A percentile compares a stretch with the other conserved stretches of the same genome.
phyloP scores from a whole-genome alignment of 2,888 invertebrate species.

The Sminthurinus aureus region DNA sequence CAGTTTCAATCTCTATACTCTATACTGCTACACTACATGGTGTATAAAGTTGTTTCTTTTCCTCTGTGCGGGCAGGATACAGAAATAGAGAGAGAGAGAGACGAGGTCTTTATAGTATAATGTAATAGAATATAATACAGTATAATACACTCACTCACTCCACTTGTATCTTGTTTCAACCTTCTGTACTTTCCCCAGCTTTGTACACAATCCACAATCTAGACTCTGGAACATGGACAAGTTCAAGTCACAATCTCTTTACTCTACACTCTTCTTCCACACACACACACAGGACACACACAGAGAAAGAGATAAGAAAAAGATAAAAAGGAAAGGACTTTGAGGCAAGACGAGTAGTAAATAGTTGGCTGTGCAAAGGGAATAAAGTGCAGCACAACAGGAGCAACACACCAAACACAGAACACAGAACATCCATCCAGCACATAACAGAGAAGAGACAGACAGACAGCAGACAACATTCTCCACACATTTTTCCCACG shows the following conservation, averaged over 20 bases:
- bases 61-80: too few species aligned
- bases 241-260: neutral
- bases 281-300: neutral
- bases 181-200: neutral
- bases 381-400: constrained; percentile 16
- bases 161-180: neutral
- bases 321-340: constrained; percentile 35
- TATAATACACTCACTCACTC: neutral
- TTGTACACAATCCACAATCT: too few species aligned
- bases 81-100: neutral
- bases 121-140: neutral
- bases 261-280: neutral
- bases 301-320: constrained; percentile 17
- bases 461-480: neutral
- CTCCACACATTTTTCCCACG: neutral
- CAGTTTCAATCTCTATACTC: too few species aligned
- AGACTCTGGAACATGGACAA: neutral
- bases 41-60: too few species aligned
- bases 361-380: constrained; percentile 31
- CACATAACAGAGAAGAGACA: neutral
- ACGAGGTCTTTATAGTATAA: neutral
- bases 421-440: neutral
- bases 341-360: constrained; percentile 33
- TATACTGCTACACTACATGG: too few species aligned
- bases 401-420: neutral